Base-by-base conservation (phyloP, 64 coral and sea anemone genomes). In the Montipora capricornis region DNA sequence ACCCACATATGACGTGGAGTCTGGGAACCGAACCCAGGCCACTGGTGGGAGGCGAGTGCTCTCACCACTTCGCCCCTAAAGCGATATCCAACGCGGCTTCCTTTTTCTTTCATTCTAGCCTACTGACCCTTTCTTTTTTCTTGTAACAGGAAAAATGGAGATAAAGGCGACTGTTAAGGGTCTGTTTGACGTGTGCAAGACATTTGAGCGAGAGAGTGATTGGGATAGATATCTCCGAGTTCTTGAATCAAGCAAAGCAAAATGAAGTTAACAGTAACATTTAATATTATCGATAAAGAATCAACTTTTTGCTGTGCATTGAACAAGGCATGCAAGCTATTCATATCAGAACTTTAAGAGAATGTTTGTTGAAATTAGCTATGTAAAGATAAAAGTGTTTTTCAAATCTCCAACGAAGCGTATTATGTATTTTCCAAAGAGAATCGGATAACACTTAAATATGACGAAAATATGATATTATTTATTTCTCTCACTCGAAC, bases 131-230 rank as follows among this genome's bases (percentile, higher is more conserved):
- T 6, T 6, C 20, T 71, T 71, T 20, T 24, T 71, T 71, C 45
- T 47, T 78, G 76, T 46, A 45, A 11, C 44, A 91, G 89, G 79
- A 15, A 91, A 91, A 82, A 16, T 20, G 19, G 75, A 80, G 24
- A 47, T 87, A 4, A 93, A 88, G 73, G 59, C 50, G 20, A 75
- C 76, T 19, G 87, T 93, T 3, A 93, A 93, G 84, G 80, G 87
- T 2, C 44, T 93, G 59, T 93, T 93, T 49, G 76, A 67, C 6
- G 74, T 73, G 59, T 88, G 83, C 92, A 93, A 87, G 76, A 93
- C 20, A 78, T 93, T 88, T 62, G 81, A 76, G 17, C 61, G 73
- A 3, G 92, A 93, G 20, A 81, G 61, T 62, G 76, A 76, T 14
- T 93, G 83, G 92, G 74, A 93, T 29, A 93, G 84, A 52, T 93